Evolutionary conservation across 2,797 vertebrate species (phyloP).

Genomic region (Megaceryle alcyon): DNA sequence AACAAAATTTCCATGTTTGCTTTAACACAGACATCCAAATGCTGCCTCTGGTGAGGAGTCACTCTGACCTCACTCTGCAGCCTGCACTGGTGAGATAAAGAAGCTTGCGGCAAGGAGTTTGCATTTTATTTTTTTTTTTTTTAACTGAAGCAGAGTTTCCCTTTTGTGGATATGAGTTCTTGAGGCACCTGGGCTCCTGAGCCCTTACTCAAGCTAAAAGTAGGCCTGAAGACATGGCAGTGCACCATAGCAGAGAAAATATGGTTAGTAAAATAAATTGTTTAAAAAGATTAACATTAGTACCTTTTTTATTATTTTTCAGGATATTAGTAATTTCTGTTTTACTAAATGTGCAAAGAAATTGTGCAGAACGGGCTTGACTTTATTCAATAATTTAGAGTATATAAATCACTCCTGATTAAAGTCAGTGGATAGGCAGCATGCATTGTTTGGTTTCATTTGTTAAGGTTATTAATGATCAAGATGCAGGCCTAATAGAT

Average conservation of each 20-base stretch:
- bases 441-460: not conserved
- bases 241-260: not conserved
- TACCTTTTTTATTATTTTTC: not conserved
- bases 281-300: not conserved
- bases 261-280: not conserved
- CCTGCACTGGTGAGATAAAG: not conserved
- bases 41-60: not conserved
- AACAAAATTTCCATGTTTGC: not conserved
- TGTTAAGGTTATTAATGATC: not conserved
- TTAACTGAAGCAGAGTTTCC: not conserved
- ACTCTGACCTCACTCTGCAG: not conserved
- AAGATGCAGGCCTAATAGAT: not conserved
- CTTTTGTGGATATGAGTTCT: not conserved
- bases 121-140: not conserved
- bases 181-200: not conserved
- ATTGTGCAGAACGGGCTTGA: not conserved
- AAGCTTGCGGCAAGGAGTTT: not conserved
- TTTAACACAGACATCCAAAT: not conserved
- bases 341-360: not conserved
- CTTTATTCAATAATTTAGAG: not conserved
- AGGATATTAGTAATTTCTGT: not conserved
- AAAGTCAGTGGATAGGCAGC: not conserved
- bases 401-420: not conserved
- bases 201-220: not conserved
- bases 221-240: not conserved